Base-by-base conservation (phyloP, 2,888 invertebrate species). In the Clivina fossor region DNA sequence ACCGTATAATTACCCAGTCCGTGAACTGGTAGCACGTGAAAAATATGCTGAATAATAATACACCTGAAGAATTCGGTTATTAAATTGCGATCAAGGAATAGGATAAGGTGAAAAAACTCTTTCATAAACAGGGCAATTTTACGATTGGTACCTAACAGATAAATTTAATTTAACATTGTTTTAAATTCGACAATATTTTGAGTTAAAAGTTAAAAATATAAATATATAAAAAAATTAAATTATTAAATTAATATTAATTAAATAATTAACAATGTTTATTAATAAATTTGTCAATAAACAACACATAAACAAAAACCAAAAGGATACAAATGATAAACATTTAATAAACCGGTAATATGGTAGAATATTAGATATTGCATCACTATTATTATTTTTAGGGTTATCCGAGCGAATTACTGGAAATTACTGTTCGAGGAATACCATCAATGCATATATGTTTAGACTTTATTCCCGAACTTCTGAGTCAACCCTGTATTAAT, bases 381-480 rank as follows among this genome's bases (percentile, higher is more conserved):
- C 5, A 26, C 26, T 26, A 8, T 26, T 83, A 70, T 69, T 66
- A n/a, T 43, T 63, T 65, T 60, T 59, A 74, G 78, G 95, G 95
- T 2, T 98, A 99, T 74, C 93, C 94, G 0, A 82, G 90, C 62
- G 90, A 94, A 68, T 76, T 98, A 20, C 76, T 99, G 18, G 89
- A 93, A 7, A 86, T 96, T 49, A 91, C 95, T 1, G 93, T 96
- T 2, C 85, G 89, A 63, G 94, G 96, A 15, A 93, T 99, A 58
- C 98, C 98, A 0, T 98, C 98, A 1, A 95, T 98, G 92, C 97
- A 99, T 69, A 97, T 98, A 64, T 96, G 97, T 71, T 79, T 96
- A 56, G 96, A 97, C 74, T 97, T 95, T 72, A 86, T 98, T 46
- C 93, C 93, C 5, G 98, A 98, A 76, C 80, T 99, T 46, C 79